Percentiles rank a stretch among this genome's conserved stretches.
These are phyloP conservation scores for Papilio elwesi DNA, from an alignment of 2,888 invertebrate species.

Conservation along the genomic window DNA sequence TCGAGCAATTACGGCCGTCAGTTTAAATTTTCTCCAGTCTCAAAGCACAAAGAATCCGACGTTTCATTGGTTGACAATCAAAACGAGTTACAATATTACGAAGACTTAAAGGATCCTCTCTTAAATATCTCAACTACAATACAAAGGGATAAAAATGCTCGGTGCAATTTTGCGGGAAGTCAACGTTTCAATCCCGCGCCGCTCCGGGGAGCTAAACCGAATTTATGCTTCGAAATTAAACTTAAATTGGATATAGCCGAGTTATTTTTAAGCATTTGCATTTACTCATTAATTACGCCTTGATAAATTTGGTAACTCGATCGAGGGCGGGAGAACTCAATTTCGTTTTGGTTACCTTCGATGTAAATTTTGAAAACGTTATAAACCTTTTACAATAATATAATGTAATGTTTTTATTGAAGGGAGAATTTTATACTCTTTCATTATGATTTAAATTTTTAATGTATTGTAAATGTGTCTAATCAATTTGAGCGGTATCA, in stretches of 20 bases:
- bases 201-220: constrained; percentile 78
- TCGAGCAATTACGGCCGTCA: not conserved
- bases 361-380: constrained; percentile 25
- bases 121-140: constrained; percentile 69
- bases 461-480: not conserved
- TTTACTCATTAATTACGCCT: constrained; percentile 67
- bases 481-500: not conserved
- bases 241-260: constrained; percentile 77
- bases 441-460: not conserved
- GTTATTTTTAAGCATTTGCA: constrained; percentile 76
- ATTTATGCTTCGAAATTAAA: constrained; percentile 82
- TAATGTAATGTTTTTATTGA: not conserved
- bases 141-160: constrained; percentile 80
- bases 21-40: constrained; percentile 45
- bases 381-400: constrained; percentile 1
- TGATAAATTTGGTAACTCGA: constrained; percentile 62
- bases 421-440: not conserved
- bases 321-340: constrained; percentile 51
- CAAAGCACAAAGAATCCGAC: constrained; percentile 39
- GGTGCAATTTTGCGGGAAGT: constrained; percentile 74
- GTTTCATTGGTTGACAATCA: constrained; percentile 64
- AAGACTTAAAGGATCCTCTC: constrained; percentile 67
- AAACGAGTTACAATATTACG: constrained; percentile 68
- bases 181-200: constrained; percentile 68
- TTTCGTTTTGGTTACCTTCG: constrained; percentile 34